Conservation (phyloP, 37 sponge, comb jelly and placozoan species). For the Ianthella basta region DNA sequence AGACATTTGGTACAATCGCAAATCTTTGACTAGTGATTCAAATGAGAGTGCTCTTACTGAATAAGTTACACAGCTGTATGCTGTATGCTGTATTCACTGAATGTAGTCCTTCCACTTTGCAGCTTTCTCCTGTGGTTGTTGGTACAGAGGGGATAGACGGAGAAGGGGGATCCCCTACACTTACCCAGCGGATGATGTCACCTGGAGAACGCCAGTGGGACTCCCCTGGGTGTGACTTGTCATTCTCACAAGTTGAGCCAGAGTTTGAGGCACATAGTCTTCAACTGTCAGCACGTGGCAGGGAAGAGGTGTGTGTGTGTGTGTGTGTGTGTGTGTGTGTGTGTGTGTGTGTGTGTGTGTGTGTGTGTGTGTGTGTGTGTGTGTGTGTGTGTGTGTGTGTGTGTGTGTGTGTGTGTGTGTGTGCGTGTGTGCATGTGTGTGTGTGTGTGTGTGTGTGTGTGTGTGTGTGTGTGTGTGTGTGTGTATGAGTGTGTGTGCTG, state of each 20-base stretch:
- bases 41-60: no score
- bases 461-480: background rate
- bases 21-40: no score
- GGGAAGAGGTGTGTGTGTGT: constrained; percentile 35
- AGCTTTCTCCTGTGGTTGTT: background rate
- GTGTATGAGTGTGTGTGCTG: background rate
- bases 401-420: background rate
- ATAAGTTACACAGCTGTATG: no score
- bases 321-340: background rate
- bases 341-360: constrained; percentile 13
- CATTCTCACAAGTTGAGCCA: constrained; percentile 23
- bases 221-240: background rate
- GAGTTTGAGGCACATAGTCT: constrained; percentile 32
- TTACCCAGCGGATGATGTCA: background rate
- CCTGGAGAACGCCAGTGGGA: background rate
- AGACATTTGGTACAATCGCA: no score
- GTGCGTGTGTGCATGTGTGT: background rate
- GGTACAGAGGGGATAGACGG: background rate
- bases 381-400: background rate
- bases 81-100: no score
- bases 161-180: background rate
- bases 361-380: constrained; percentile 26
- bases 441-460: constrained; percentile 8
- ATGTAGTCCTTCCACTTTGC: background rate
- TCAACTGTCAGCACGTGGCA: constrained; percentile 45